These are phyloP conservation scores for Mionectes macconnelli DNA, from an alignment of 2,113 vertebrate genomes.

Conservation along the genomic window DNA sequence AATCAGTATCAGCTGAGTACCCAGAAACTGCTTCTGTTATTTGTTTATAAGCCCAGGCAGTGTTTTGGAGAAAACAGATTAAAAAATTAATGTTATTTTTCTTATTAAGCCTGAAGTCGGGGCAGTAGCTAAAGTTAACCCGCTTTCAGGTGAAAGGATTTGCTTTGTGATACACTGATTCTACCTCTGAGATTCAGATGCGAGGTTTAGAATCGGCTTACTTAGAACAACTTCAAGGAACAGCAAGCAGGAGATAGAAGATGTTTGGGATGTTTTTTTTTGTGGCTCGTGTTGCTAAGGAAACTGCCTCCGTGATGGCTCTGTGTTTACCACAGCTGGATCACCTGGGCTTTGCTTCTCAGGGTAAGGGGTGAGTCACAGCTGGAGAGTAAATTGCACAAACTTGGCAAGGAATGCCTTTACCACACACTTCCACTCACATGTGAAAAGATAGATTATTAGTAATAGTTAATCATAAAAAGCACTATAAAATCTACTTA, in stretches of 20 bases:
- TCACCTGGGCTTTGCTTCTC: conserved; percentile 39
- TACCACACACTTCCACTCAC: neutral
- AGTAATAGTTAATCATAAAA: neutral
- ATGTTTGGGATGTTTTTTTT: conserved; percentile 31
- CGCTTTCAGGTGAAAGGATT: conserved; percentile 34
- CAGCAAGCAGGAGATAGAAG: conserved; percentile 8
- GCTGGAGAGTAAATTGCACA: neutral
- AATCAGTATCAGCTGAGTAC: neutral
- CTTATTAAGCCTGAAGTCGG: neutral
- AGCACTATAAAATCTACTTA: neutral
- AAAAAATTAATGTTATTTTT: neutral
- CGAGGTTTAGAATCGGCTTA: conserved; percentile 35
- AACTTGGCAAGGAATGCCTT: neutral
- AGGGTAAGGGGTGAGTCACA: neutral
- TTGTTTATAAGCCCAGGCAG: neutral
- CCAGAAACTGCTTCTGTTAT: neutral
- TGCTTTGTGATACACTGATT: neutral
- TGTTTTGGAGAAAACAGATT: neutral
- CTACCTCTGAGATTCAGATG: conserved; percentile 36
- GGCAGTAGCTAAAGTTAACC: neutral
- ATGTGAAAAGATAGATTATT: neutral
- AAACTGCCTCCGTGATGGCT: conserved; percentile 24
- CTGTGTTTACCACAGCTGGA: conserved; percentile 1
- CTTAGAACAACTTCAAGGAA: conserved; percentile 43
- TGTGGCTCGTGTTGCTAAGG: conserved; percentile 66